A percentile compares a stretch with the other conserved stretches of the same genome.
Evolutionary conservation across 2,113 vertebrate species (phyloP).

Genomic region (Plectropomus leopardus): DNA sequence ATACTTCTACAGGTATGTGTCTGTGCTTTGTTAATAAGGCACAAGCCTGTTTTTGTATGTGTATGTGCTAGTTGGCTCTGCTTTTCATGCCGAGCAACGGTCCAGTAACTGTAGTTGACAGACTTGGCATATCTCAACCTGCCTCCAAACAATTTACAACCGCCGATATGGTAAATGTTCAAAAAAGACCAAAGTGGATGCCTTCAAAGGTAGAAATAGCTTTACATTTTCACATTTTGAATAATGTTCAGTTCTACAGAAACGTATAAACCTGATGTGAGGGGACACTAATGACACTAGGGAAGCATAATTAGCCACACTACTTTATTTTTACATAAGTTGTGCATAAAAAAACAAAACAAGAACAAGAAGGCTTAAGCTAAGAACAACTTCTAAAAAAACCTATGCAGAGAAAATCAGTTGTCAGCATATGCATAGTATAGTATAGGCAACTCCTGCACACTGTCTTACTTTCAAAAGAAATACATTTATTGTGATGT

Average conservation of each 20-base stretch:
- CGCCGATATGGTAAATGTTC: not conserved
- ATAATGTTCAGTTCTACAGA: not conserved
- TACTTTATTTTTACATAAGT: no score
- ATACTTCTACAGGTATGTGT: not conserved
- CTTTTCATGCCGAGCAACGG: not conserved
- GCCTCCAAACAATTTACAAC: not conserved
- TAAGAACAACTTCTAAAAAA: no score
- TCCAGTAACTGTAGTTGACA: not conserved
- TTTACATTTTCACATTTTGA: not conserved
- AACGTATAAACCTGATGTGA: not conserved
- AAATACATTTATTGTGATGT: no score
- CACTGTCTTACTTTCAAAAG: no score
- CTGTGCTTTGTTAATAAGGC: not conserved
- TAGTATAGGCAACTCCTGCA: no score
- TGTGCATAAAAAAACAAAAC: no score
- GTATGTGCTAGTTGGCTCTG: not conserved
- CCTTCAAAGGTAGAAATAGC: not conserved
- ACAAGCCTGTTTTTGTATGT: not conserved
- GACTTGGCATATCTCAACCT: not conserved
- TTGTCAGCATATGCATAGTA: no score
- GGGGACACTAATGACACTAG: not conserved
- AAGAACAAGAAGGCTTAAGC: no score
- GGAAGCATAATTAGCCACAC: not conserved
- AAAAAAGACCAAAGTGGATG: not conserved
- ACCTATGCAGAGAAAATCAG: no score